A percentile compares a stretch with the other conserved stretches of the same genome.
Evolutionary conservation across 2,888 invertebrate genomes (phyloP).

Genomic region (Stenodera caucasica): DNA sequence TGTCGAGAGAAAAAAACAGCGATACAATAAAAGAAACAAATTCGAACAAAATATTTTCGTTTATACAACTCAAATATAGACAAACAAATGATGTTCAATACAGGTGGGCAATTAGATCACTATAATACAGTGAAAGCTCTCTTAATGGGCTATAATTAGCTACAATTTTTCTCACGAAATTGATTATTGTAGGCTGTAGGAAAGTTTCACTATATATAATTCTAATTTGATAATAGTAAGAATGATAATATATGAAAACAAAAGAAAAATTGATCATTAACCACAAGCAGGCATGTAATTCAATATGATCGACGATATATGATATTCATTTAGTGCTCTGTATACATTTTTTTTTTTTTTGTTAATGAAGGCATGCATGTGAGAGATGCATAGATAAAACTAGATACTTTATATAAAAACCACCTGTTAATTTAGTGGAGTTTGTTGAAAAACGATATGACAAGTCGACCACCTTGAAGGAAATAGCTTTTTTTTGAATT

Average conservation of each 20-base stretch:
- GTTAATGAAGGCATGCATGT: conserved; percentile 27
- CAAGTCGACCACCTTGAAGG: conserved; percentile 45
- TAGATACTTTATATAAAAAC: conserved; percentile 41
- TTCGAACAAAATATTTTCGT: background rate
- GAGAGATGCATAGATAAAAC: conserved; percentile 34
- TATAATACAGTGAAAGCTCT: too few species aligned
- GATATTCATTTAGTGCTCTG: conserved; percentile 29
- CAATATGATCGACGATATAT: conserved; percentile 18
- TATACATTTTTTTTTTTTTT: conserved; percentile 1
- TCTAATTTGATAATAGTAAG: background rate
- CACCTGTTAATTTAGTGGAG: conserved; percentile 40
- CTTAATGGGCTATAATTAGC: too few species aligned
- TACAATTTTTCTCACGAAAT: too few species aligned
- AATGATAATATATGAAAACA: background rate
- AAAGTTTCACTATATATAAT: too few species aligned
- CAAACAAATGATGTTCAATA: background rate
- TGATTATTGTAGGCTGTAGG: too few species aligned
- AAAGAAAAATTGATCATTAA: conserved; percentile 14
- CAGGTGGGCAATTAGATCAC: background rate
- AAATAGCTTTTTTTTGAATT: conserved; percentile 17
- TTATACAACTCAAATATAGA: background rate
- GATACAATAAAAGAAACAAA: background rate
- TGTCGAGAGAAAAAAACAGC: conserved; percentile 22
- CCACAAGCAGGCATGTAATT: conserved; percentile 26
- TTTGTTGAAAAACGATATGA: conserved; percentile 41